Evolutionary conservation across 2,797 vertebrate genomes (phyloP), one percentile per base, ranked within the genome.

Genomic region (Ptychobarbus kaznakovi): DNA sequence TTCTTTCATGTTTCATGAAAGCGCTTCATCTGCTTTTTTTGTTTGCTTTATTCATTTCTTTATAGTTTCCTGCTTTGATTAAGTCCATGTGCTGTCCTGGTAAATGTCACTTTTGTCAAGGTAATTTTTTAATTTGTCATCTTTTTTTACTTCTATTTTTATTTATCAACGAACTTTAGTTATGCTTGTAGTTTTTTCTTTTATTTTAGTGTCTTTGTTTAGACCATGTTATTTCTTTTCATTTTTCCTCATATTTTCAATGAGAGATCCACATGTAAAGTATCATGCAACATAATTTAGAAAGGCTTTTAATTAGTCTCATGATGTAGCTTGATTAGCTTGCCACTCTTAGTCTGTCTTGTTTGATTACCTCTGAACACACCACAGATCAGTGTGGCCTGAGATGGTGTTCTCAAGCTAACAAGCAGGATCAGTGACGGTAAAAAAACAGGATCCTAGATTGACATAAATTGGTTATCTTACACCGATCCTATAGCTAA

Each of bases 31-130:
- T 53, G 70, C 6, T 78, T 89, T 82, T 82, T 89, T 89, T 90
- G 79, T 87, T 86, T 90, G 79, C 89, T 90, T 88, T 80, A 82
- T 65, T 83, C 78, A 83, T 91, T 92, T 90, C 87, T 86, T 92
- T 91, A 28, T 92, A 65, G 84, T 84, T 90, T 85, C 87, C 82
- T 90, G 89, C 91, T 89, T 70, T 92, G 92, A 89, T 61, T 92
- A 90, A 93, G 89, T 93, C 90, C 84, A 91, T 91, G 90, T 92
- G 90, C 93, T 92, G 92, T 94, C 90, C 91, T 77, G 86, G 93
- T 93, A 92, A 84, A 87, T 87, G 91, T 92, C 68, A 49, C 44
- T 65, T 89, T 89, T 88, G 61, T 91, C 81, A 93, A 94, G 94
- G 93, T 95, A 95, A 95, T 82, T 90, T 51, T 86, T 83, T 28